Base-by-base conservation (phyloP, 1,140 invertebrate species). In the Trachymyrmex septentrionalis region DNA sequence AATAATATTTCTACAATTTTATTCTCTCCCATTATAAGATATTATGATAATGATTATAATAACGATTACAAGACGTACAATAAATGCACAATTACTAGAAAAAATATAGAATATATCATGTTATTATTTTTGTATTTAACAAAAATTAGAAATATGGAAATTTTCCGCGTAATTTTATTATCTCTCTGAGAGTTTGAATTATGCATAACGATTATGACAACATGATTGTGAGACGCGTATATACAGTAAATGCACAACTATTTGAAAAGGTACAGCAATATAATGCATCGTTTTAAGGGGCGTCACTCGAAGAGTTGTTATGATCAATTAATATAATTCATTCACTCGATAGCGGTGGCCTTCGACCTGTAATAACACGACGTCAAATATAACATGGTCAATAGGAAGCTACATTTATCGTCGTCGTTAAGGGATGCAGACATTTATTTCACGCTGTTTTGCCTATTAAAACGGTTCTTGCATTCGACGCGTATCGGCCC, bases 281-380 rank as follows among this genome's bases (percentile, higher is more conserved):
- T 24, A 44, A 48, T 10, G n/a, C 1, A 27, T 75, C 55, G 7
- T 14, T 2, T 72, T 55, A 27, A 14, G 38, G 6, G 14, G n/a
- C 14, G 12, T 12, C 7, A 2, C 50, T 75, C 14, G n/a, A 16
- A 19, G 10, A 53, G 44, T 1, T 16, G 16, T 80, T 69, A 69
- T 69, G 34, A 69, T 80, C 66, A 80, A 80, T 80, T 80, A 69
- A 80, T 67, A 66, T 69, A 80, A 80, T 80, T 55, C 34, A 80
- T 69, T 53, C 30, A 19, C 63, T 57, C 27, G 16, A 19, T 53
- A 30, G 12, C 19, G 27, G 9, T 38, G 44, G 3, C 53, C 48
- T 69, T 80, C 63, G 63, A 59, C n/a, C 16, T 7, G n/a, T 69
- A 80, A 80, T 80, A 80, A 80, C n/a, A 67, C 16, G 55, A 53